Percentiles rank a stretch among this genome's conserved stretches.
phyloP scores from a whole-genome alignment of 2,888 invertebrate species.

The Patella pellucida region DNA sequence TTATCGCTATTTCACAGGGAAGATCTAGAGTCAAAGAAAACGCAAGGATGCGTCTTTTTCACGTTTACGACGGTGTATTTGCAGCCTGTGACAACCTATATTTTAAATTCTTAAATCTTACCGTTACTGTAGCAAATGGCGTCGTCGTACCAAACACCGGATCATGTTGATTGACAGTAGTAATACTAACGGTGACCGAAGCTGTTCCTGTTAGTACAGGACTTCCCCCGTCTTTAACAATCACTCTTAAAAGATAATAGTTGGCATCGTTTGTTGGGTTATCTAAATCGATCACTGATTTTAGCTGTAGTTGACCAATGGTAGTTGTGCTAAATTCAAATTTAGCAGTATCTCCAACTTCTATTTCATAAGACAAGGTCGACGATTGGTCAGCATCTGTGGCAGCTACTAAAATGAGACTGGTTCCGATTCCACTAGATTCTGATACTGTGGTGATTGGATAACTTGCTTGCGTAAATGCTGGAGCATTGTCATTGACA shows the following conservation, averaged over 20 bases:
- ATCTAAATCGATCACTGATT: constrained; percentile 25
- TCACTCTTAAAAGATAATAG: constrained; percentile 34
- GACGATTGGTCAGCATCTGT: constrained; percentile 39
- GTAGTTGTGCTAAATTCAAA: constrained; percentile 36
- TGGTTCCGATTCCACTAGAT: constrained; percentile 29
- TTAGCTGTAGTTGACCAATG: constrained; percentile 35
- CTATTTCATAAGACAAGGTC: constrained; percentile 35
- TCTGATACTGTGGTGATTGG: constrained; percentile 34
- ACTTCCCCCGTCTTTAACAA: constrained; percentile 32
- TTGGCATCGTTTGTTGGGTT: constrained; percentile 35
- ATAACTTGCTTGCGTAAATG: constrained; percentile 19
- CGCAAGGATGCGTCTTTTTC: too few relatives aligned
- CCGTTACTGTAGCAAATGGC: constrained; percentile 63
- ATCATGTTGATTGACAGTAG: constrained; percentile 32
- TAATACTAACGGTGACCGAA: constrained; percentile 25
- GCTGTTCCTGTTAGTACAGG: constrained; percentile 26
- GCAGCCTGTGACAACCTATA: background rate
- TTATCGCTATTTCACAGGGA: too few relatives aligned
- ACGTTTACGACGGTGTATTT: background rate
- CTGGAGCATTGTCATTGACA: constrained; percentile 36
- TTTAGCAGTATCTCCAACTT: constrained; percentile 31
- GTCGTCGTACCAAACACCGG: constrained; percentile 21
- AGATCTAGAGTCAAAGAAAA: too few relatives aligned
- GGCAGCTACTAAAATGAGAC: constrained; percentile 31
- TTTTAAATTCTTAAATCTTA: constrained; percentile 15